phyloP scores from a whole-genome alignment of 2,888 invertebrate genomes.

The Torymus texanus region DNA sequence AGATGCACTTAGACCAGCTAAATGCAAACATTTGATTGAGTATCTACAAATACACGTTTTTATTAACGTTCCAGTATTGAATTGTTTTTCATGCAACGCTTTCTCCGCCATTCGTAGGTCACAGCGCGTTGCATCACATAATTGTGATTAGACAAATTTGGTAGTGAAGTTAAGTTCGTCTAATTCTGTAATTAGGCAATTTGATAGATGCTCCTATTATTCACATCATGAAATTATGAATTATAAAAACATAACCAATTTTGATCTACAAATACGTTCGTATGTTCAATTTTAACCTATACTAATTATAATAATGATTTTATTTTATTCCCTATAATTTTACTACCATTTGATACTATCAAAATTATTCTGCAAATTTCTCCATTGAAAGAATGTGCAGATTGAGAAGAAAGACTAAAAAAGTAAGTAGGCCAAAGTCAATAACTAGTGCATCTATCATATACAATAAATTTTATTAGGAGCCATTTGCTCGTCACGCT shows the following conservation, averaged over 20 bases:
- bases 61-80: slow-evolving; percentile 1
- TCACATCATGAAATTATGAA: too few relatives aligned
- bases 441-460: slow-evolving; percentile 34
- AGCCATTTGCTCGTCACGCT: slow-evolving; percentile 41
- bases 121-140: slow-evolving; percentile 17
- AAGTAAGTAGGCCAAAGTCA: slow-evolving; percentile 37
- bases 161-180: slow-evolving; percentile 10
- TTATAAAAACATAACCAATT: too few relatives aligned
- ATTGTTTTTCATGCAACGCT: slow-evolving; percentile 9
- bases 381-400: too few relatives aligned
- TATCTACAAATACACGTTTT: slow-evolving; percentile 5
- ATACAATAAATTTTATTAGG: slow-evolving; percentile 37
- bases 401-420: too few relatives aligned
- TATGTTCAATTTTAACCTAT: too few relatives aligned
- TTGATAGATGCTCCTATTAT: slow-evolving; percentile 9
- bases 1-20: slow-evolving; percentile 68
- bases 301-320: too few relatives aligned
- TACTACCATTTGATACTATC: too few relatives aligned
- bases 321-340: too few relatives aligned
- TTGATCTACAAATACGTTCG: too few relatives aligned
- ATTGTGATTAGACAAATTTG: slow-evolving; percentile 7
- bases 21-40: slow-evolving; percentile 61
- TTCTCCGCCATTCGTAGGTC: neutral
- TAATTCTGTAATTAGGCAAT: slow-evolving; percentile 13
- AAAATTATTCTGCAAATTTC: too few relatives aligned